phyloP scores from a whole-genome alignment of 2,797 vertebrate genomes.

The Pseudochirops corinnae region DNA sequence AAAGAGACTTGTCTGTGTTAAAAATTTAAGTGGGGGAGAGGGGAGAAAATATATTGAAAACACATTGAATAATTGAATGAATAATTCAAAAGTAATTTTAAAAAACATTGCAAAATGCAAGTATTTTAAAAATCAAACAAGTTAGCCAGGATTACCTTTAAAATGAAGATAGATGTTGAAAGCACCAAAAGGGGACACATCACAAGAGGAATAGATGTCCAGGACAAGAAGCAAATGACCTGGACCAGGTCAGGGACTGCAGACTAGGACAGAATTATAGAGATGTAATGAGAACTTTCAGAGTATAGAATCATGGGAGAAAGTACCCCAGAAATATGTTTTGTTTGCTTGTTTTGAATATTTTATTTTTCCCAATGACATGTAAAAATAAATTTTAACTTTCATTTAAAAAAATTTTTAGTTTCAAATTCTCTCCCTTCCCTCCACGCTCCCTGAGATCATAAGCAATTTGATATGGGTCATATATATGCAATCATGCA shows the following conservation, averaged over 20 bases:
- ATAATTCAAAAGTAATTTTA: not conserved
- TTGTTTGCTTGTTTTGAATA: not conserved
- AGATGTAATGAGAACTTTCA: not conserved
- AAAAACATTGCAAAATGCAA: not conserved
- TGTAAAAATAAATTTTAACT: not conserved
- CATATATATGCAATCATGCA: not conserved
- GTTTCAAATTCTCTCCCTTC: not conserved
- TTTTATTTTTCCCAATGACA: not conserved
- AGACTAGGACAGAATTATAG: not conserved
- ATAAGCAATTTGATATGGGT: not conserved
- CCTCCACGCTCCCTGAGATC: not conserved
- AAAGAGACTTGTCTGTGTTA: not conserved
- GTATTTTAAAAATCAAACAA: not conserved
- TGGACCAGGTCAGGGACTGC: not conserved
- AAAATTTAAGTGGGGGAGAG: not conserved
- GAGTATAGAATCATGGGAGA: not conserved
- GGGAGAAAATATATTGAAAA: not conserved
- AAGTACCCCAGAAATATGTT: not conserved
- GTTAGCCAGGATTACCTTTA: slow-evolving; percentile 4
- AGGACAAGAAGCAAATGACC: not conserved
- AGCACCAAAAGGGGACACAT: not conserved
- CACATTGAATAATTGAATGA: not conserved
- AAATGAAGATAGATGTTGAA: not conserved
- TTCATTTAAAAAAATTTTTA: not conserved
- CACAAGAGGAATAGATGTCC: not conserved